A percentile compares a stretch with the other conserved stretches of the same genome.
These are phyloP conservation scores for Xylota segnis DNA, from an alignment of 2,888 invertebrate genomes.

Conservation along the genomic window DNA sequence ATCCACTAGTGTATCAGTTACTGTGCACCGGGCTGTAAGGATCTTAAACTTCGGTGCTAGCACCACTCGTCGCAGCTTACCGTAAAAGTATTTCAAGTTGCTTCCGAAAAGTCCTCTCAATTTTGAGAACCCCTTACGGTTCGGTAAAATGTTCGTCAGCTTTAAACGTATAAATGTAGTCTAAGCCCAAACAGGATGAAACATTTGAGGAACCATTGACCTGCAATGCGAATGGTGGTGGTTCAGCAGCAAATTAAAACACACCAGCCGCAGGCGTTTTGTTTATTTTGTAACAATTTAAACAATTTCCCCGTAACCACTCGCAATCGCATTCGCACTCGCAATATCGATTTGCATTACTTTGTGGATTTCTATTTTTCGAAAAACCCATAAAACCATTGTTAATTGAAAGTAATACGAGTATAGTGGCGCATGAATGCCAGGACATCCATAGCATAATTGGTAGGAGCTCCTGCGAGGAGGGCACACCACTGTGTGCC, in stretches of 20 bases:
- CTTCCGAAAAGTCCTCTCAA: no score
- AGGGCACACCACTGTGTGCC: not conserved
- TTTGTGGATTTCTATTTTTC: not conserved
- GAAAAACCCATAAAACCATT: constrained; percentile 20
- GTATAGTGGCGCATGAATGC: constrained; percentile 3
- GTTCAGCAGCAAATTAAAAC: not conserved
- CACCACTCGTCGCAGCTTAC: no score
- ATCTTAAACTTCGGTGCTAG: no score
- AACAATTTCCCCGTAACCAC: constrained; percentile 5
- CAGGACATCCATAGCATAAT: constrained; percentile 49
- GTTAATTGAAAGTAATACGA: constrained; percentile 49
- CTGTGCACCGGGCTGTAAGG: no score
- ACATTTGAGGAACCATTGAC: not conserved
- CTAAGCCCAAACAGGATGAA: not conserved
- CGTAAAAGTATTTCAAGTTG: no score
- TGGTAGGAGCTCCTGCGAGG: constrained; percentile 14
- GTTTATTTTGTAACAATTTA: not conserved
- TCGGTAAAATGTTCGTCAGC: no score
- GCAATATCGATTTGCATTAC: constrained; percentile 10
- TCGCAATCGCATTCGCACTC: not conserved
- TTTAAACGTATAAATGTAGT: no score
- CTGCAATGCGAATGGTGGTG: not conserved
- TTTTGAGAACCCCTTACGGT: no score
- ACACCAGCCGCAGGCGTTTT: not conserved
- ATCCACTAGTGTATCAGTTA: no score